These are phyloP conservation scores for Drosophila insularis DNA, from an alignment of 1,140 invertebrate species.

Conservation along the genomic window DNA sequence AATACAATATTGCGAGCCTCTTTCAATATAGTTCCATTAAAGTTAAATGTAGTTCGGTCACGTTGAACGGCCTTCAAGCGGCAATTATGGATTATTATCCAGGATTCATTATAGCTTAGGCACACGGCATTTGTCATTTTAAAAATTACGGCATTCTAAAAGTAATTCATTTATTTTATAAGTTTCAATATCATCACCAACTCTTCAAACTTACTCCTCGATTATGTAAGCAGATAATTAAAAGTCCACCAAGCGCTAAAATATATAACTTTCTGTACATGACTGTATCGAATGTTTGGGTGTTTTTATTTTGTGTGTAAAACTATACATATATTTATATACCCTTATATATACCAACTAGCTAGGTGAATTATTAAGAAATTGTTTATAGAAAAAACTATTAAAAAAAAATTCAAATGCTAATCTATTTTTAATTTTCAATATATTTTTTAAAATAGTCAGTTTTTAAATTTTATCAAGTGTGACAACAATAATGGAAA, in stretches of 20 bases:
- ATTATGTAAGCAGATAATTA: background rate
- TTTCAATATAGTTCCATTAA: background rate
- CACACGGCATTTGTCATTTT: conserved; percentile 11
- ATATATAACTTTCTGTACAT: background rate
- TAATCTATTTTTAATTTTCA: background rate
- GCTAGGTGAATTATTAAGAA: too few species aligned
- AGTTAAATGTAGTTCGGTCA: conserved; percentile 6
- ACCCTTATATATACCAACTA: too few species aligned
- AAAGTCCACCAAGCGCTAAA: background rate
- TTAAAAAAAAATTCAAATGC: background rate
- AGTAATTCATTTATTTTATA: too few species aligned
- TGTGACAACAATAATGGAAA: background rate
- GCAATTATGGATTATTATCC: background rate
- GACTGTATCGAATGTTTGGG: background rate
- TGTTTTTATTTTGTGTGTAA: too few species aligned
- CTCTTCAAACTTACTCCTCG: background rate
- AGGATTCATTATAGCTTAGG: background rate
- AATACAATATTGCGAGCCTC: background rate
- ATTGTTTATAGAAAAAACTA: background rate
- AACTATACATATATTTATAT: too few species aligned
- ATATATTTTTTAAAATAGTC: background rate
- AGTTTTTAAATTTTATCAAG: background rate
- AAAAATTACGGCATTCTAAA: conserved; percentile 6
- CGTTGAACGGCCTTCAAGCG: conserved; percentile 9
- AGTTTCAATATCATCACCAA: background rate